A percentile compares a stretch with the other conserved stretches of the same genome.
phyloP scores from a whole-genome alignment of 1,140 invertebrate genomes.

The Geopemphigus sp. region DNA sequence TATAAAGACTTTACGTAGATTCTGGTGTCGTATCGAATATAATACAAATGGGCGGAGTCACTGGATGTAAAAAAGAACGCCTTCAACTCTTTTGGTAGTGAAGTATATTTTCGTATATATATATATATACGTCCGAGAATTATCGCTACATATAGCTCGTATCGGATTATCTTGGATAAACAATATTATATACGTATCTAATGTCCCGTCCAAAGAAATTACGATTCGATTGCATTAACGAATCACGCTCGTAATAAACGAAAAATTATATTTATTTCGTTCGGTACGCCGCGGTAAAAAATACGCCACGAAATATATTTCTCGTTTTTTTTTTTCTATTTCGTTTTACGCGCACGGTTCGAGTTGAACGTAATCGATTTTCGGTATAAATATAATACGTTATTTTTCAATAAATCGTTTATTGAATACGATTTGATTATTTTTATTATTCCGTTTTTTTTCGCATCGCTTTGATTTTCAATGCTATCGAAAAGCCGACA shows the following conservation, averaged over 20 bases:
- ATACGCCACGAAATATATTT: no score
- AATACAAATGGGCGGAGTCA: constrained; percentile 38
- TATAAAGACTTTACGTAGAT: constrained; percentile 9
- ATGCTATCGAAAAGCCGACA: background rate
- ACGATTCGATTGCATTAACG: background rate
- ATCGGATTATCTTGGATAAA: constrained; percentile 11
- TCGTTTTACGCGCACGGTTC: no score
- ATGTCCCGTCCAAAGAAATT: background rate
- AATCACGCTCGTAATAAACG: background rate
- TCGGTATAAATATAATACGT: no score
- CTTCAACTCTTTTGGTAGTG: constrained; percentile 21
- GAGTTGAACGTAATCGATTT: no score
- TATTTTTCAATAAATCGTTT: no score
- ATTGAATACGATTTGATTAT: no score
- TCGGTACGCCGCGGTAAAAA: no score
- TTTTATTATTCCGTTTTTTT: no score
- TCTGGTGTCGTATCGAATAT: constrained; percentile 41
- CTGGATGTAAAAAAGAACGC: constrained; percentile 19
- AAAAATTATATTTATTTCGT: no score
- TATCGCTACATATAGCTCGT: background rate
- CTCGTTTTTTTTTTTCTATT: no score
- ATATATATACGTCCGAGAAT: constrained; percentile 3
- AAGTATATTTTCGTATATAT: no score
- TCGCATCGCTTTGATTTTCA: background rate
- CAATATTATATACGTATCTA: no score